Evolutionary conservation across 2,113 vertebrate genomes (phyloP).

Genomic region (Thinocorus orbignyianus): DNA sequence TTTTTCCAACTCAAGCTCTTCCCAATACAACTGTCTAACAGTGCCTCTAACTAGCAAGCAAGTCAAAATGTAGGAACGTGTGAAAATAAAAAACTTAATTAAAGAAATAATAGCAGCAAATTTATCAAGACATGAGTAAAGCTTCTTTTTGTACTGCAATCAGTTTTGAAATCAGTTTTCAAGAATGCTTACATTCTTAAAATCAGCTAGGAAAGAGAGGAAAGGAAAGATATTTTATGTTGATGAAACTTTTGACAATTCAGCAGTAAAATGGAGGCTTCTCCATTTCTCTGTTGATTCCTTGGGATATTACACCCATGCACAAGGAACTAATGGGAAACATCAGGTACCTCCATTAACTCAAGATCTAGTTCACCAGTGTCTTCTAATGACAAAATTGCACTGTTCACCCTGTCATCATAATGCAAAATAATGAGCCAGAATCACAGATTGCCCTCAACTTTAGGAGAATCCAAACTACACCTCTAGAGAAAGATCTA

Average conservation of each 20-base stretch:
- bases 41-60: neutral
- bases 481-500: neutral
- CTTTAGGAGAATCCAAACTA: neutral
- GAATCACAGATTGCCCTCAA: neutral
- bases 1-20: neutral
- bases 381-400: neutral
- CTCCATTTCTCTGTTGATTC: neutral
- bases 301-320: neutral
- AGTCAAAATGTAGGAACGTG: neutral
- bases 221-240: neutral
- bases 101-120: neutral
- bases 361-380: neutral
- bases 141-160: neutral
- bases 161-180: neutral
- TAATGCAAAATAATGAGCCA: neutral
- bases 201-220: neutral
- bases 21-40: neutral
- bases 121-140: neutral
- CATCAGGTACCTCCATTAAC: neutral
- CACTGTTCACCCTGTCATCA: neutral
- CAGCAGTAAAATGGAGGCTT: neutral
- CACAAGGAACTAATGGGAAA: neutral
- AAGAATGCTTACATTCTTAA: neutral
- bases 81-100: neutral
- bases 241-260: neutral